A percentile compares a stretch with the other conserved stretches of the same genome.
These are phyloP conservation scores for Neostethus bicornis DNA, from an alignment of 2,797 vertebrate species.

Conservation along the genomic window DNA sequence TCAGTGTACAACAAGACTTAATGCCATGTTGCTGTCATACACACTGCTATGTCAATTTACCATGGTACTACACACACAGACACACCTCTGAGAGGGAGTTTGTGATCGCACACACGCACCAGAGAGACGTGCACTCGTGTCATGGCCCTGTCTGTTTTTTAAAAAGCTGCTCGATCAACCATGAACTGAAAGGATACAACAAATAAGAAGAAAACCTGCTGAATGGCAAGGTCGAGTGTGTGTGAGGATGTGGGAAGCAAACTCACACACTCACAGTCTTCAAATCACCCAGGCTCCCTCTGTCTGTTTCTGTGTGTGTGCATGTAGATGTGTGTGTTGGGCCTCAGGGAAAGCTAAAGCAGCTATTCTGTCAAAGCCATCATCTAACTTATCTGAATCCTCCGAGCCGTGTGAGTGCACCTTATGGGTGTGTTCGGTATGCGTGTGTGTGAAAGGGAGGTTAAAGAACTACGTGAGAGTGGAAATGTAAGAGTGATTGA, in stretches of 20 bases:
- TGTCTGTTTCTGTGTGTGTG: constrained; percentile 31
- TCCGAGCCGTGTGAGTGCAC: constrained; percentile 43
- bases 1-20: constrained; percentile 74
- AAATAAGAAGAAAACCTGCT: constrained; percentile 57
- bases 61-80: constrained; percentile 20
- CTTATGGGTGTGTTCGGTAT: constrained; percentile 24
- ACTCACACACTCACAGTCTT: constrained; percentile 48
- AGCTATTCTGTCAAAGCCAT: constrained; percentile 76
- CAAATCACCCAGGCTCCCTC: constrained; percentile 42
- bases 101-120: constrained; percentile 3
- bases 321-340: constrained; percentile 37
- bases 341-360: constrained; percentile 64
- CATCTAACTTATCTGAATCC: constrained; percentile 69
- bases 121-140: constrained; percentile 45
- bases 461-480: neutral
- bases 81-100: constrained; percentile 2
- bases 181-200: constrained; percentile 55
- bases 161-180: constrained; percentile 62
- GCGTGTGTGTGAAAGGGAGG: constrained; percentile 10
- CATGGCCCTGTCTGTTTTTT: constrained; percentile 57
- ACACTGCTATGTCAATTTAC: constrained; percentile 62
- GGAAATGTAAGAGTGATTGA: constrained; percentile 37
- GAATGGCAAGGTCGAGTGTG: constrained; percentile 62
- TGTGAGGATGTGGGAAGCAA: constrained; percentile 4
- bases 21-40: constrained; percentile 73